Evolutionary conservation across 2,797 vertebrate genomes (phyloP).

Genomic region (Aphelocoma californica): DNA sequence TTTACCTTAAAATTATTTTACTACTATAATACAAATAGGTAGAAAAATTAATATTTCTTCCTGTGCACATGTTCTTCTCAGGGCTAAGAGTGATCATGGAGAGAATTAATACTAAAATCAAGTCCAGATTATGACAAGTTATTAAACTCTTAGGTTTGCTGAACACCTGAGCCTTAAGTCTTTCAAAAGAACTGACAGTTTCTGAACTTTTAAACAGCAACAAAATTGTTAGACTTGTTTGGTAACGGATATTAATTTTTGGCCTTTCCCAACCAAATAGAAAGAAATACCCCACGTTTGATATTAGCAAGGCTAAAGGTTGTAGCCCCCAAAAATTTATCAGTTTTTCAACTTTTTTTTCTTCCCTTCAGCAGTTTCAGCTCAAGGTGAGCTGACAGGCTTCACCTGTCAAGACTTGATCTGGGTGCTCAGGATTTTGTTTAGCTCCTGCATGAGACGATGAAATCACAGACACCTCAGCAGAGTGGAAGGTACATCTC

Average conservation of each 20-base stretch:
- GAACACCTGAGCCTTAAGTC: background rate
- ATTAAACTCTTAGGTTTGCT: background rate
- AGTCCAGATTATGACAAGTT: background rate
- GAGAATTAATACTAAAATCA: background rate
- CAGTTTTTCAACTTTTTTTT: background rate
- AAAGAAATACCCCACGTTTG: background rate
- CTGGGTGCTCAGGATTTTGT: background rate
- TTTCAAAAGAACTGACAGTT: background rate
- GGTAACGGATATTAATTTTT: background rate
- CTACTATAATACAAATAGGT: background rate
- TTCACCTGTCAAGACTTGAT: conserved; percentile 56
- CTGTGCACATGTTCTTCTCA: background rate
- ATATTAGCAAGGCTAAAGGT: background rate
- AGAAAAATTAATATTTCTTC: background rate
- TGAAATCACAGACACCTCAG: background rate
- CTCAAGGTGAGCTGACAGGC: background rate
- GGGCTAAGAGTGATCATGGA: background rate
- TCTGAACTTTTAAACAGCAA: background rate
- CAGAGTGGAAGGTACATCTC: background rate
- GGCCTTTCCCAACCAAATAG: background rate
- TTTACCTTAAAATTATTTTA: background rate
- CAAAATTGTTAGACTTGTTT: background rate
- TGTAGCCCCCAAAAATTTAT: background rate
- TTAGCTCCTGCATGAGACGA: background rate
- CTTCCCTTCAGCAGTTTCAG: conserved; percentile 15